Base-by-base conservation (phyloP, 2,113 vertebrate genomes). In the Malurus melanocephalus region DNA sequence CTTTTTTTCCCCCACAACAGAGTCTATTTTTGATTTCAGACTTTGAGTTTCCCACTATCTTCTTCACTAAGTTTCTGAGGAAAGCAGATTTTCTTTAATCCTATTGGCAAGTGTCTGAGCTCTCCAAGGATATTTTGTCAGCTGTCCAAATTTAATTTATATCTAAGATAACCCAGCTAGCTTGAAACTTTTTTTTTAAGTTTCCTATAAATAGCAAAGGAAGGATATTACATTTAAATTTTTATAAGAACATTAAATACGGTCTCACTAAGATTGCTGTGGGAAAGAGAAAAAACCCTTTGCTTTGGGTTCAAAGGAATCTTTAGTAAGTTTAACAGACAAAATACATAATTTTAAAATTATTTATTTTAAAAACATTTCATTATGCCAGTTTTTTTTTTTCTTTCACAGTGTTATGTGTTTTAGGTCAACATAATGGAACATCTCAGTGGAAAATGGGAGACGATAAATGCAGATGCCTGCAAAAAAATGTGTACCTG, bases 41-140 rank as follows among this genome's bases (percentile, higher is more conserved):
- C 4, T 82, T 80, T 10, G 20, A 32, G 20, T 71, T 94, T 80
- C 85, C 8, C 8, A 11, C 9, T 69, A 22, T 51, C 18, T 71
- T 51, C 22, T 80, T 77, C 33, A 68, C 28, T 20, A 76, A 27
- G 10, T 80, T 93, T 86, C 67, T 71, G 21, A 79, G 52, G 65
- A 87, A 65, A 81, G 55, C 9, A 80, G 64, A 71, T 83, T 77
- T 82, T 42, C n/a, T 78, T 76, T 89, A 92, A 82, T 87, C 45
- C 33, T 85, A 80, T 68, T 94, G 79, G 67, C 28, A 89, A 87
- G 3, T 27, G 27, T 80, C 27, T 69, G 13, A 80, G 33, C 21
- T 76, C 59, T 91, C 43, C 46, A 65, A 92, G 30, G 61, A 33
- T 80, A 77, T 89, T 86, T 87, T 87, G 77, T 74, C 79, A 90